phyloP scores from a whole-genome alignment of 2,797 vertebrate genomes.

The Kryptopterus vitreolus region DNA sequence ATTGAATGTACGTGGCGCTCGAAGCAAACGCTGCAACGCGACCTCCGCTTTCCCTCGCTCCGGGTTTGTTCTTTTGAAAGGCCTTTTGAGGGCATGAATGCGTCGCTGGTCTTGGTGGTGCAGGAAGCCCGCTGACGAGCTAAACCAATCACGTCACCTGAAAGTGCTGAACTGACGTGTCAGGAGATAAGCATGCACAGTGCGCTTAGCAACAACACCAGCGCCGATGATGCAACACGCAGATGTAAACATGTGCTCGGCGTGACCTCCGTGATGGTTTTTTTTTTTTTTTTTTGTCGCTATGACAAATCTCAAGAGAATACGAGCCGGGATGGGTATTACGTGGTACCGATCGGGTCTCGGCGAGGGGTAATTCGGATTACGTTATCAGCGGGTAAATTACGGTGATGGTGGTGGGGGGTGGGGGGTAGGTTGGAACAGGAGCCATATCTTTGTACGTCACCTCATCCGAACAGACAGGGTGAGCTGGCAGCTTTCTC shows the following conservation, averaged over 20 bases:
- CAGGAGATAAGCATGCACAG: constrained; percentile 33
- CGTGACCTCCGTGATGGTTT: constrained; percentile 30
- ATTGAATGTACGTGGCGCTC: not conserved
- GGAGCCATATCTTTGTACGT: constrained; percentile 56
- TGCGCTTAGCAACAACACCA: constrained; percentile 57
- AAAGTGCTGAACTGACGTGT: constrained; percentile 54
- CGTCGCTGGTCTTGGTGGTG: constrained; percentile 16
- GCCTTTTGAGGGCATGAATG: constrained; percentile 14
- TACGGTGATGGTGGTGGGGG: too few species aligned
- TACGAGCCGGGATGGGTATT: not conserved
- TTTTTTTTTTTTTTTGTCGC: not conserved
- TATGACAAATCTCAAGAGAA: constrained; percentile 5
- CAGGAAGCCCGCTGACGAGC: constrained; percentile 29
- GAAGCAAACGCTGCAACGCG: constrained; percentile 6
- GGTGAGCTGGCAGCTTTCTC: constrained; percentile 45
- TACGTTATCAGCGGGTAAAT: constrained; percentile 53
- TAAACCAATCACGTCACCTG: constrained; percentile 44
- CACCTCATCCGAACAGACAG: constrained; percentile 71
- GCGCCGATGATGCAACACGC: constrained; percentile 42
- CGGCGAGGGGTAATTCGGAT: constrained; percentile 49
- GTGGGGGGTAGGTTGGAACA: not conserved
- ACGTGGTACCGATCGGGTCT: not conserved
- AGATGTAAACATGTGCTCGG: constrained; percentile 66
- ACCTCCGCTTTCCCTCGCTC: constrained; percentile 11
- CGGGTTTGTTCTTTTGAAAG: not conserved